A percentile compares a stretch with the other conserved stretches of the same genome.
These are phyloP conservation scores for Drosophila subobscura DNA, from an alignment of 1,140 invertebrate genomes.

Conservation along the genomic window DNA sequence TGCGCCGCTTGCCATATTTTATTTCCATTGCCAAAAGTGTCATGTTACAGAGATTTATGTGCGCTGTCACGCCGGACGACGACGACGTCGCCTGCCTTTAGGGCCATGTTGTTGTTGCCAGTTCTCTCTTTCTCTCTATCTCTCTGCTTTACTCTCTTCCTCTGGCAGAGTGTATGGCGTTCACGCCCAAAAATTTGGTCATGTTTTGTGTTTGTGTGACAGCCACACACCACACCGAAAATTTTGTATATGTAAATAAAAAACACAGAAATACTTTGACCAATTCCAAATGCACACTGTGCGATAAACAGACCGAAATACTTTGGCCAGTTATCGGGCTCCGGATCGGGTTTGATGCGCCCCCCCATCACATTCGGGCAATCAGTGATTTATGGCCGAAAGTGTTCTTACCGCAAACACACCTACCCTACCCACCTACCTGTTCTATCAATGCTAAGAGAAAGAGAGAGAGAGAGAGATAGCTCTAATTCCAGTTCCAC, in stretches of 20 bases:
- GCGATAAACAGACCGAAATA: slow-evolving; percentile 55
- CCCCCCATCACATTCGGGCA: no score
- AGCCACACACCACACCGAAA: slow-evolving; percentile 47
- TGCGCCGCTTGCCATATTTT: slow-evolving; percentile 82
- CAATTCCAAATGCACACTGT: slow-evolving; percentile 73
- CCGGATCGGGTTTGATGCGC: slow-evolving; percentile 13
- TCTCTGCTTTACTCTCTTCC: slow-evolving; percentile 9
- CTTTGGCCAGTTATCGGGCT: slow-evolving; percentile 70
- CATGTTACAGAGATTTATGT: slow-evolving; percentile 84
- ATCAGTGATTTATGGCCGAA: slow-evolving; percentile 69
- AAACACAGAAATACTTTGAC: slow-evolving; percentile 64
- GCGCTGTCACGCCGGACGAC: slow-evolving; percentile 68
- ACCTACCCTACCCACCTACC: slow-evolving; percentile 36
- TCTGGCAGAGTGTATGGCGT: slow-evolving; percentile 23
- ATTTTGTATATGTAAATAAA: slow-evolving; percentile 56
- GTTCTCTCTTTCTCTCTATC: slow-evolving; percentile 6
- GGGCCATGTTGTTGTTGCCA: slow-evolving; percentile 47
- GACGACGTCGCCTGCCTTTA: slow-evolving; percentile 44
- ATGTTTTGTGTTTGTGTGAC: slow-evolving; percentile 72
- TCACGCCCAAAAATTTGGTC: slow-evolving; percentile 81
- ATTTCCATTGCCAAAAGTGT: slow-evolving; percentile 84
- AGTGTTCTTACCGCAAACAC: slow-evolving; percentile 38
- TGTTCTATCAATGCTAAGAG: slow-evolving; percentile 26
- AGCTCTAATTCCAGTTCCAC: slow-evolving; percentile 16
- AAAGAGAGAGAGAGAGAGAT: neutral